Base-by-base conservation (phyloP, 1,140 invertebrate species). In the Eupeodes corollae region DNA sequence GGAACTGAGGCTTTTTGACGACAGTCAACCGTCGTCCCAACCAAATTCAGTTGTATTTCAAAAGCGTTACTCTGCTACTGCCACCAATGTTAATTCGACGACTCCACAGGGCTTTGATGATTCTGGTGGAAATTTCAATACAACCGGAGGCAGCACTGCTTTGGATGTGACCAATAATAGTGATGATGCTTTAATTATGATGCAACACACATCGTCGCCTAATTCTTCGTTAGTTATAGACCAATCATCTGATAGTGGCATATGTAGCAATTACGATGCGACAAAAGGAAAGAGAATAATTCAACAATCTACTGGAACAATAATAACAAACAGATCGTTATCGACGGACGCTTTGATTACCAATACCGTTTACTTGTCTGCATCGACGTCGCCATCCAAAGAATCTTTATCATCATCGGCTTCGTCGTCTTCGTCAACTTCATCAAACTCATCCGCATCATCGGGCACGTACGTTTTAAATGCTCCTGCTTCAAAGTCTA, bases 1-100 rank as follows among this genome's bases (percentile, higher is more conserved):
- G 13, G 62, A 67, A 42, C 44, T 68, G 8, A 65, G 61, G 39
- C 50, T 67, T 8, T 63, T 65, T 6, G 58, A 65, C 18, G 57
- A 65, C 3, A 26, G 21, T 26, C 21, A 26, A 26, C 21, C 21
- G 21, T 26, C 21, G 3, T 26, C 21, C 21, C 21, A 26, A 26
- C 18, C 46, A 52, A 11, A 15, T 15, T 19, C 26, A 40, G 26
- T 15, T 39, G 26, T 32, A 48, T 12, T 47, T 16, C 16, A 13
- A 16, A 37, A 37, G 6, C 13, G 35, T 16, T 16, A 37, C 10
- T 14, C 6, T 3, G 6, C 13, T 11, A 37, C 35, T 37, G 35
- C 10, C 3, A 37, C 33, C 33, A 34, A 34, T n/a, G 33, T 14
- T 5, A 16, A 37, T 14, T 16, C 46, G 48, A 46, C 31, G 42